Conservation (phyloP, 2,113 vertebrate species). For the Marmota monax region DNA sequence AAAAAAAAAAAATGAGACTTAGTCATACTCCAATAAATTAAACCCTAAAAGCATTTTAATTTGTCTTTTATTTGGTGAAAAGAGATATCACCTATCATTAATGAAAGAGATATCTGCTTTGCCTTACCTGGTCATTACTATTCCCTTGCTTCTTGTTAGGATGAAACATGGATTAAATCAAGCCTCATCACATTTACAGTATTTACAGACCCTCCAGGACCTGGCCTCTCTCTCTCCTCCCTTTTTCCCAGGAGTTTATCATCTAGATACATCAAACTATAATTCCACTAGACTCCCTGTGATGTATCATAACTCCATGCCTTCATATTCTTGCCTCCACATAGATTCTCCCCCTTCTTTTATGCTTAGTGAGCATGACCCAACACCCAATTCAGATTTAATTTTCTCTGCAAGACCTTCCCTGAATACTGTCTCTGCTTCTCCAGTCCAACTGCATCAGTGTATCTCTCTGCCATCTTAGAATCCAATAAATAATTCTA, state of each 20-base stretch:
- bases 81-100: not conserved
- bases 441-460: not conserved
- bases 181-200: not conserved
- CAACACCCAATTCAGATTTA: not conserved
- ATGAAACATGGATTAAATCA: not conserved
- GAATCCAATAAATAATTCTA: not conserved
- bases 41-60: constrained; percentile 20
- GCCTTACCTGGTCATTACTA: not conserved
- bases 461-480: not conserved
- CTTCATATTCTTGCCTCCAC: not conserved
- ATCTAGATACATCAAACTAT: not conserved
- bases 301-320: not conserved
- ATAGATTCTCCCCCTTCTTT: not conserved
- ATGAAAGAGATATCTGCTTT: not conserved
- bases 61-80: not conserved
- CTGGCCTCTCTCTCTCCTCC: not conserved
- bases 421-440: not conserved
- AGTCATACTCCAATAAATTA: not conserved
- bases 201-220: not conserved
- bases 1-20: constrained; percentile 55
- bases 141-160: not conserved
- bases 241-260: not conserved
- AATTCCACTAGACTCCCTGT: not conserved
- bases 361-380: not conserved
- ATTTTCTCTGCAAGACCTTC: not conserved